Conservation (phyloP, 2,113 vertebrate species). For the Trematomus loennbergii region DNA sequence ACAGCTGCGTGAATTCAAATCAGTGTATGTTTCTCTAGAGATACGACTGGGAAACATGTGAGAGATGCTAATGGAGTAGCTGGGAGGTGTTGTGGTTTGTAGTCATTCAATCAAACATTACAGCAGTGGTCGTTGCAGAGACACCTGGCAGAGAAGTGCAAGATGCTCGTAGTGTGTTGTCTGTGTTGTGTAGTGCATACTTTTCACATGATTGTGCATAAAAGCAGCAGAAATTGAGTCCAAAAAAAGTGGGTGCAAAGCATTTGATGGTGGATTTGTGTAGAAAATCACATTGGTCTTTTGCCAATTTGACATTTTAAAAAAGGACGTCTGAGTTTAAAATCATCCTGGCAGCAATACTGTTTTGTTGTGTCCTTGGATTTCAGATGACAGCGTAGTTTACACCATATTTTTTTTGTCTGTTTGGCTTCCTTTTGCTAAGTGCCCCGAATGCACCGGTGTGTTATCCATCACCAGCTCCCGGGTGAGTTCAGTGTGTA, state of each 20-base stretch:
- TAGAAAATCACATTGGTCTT: background rate
- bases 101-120: too few species aligned
- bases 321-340: background rate
- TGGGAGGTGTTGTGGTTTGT: too few species aligned
- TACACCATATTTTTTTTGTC: slow-evolving; percentile 44
- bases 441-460: slow-evolving; percentile 41
- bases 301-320: background rate
- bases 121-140: too few species aligned
- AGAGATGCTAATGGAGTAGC: too few species aligned
- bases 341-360: background rate
- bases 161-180: background rate
- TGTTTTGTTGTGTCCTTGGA: slow-evolving; percentile 1
- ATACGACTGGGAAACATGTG: too few species aligned
- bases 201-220: background rate
- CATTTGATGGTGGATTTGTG: background rate
- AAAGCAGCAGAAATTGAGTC: background rate
- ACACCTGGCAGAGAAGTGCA: too few species aligned
- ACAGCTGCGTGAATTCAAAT: too few species aligned
- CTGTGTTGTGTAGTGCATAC: background rate
- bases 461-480: slow-evolving; percentile 69
- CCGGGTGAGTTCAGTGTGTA: slow-evolving; percentile 47
- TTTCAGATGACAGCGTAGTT: slow-evolving; percentile 42
- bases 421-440: slow-evolving; percentile 37
- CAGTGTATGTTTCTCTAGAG: too few species aligned
- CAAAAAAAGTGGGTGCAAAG: background rate